Evolutionary conservation across 1,140 invertebrate genomes (phyloP).

Genomic region (Drosophila nebulosa): DNA sequence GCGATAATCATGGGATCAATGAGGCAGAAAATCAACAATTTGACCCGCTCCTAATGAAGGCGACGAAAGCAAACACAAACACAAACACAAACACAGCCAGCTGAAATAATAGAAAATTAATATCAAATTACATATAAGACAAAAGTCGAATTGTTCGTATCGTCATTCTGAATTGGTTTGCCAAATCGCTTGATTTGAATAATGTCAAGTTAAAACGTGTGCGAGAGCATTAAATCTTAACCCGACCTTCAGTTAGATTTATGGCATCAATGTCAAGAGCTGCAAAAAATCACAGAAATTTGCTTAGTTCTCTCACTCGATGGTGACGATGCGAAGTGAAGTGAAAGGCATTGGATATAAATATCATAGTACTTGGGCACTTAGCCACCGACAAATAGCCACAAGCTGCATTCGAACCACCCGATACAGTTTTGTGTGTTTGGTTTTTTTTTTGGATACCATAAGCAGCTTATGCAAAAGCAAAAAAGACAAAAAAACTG

Average conservation of each 20-base stretch:
- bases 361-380: constrained; percentile 20
- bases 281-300: constrained; percentile 27
- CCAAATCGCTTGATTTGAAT: not conserved
- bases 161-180: not conserved
- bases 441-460: constrained; percentile 17
- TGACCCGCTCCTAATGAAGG: not conserved
- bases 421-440: constrained; percentile 52
- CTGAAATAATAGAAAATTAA: not conserved
- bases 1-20: not conserved
- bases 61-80: not conserved
- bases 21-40: not conserved
- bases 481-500: not conserved
- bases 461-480: constrained; percentile 64
- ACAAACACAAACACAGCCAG: not conserved
- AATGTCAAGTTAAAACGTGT: not conserved
- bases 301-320: not conserved
- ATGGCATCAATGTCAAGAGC: constrained; percentile 23
- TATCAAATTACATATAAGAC: not conserved
- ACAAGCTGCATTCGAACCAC: constrained; percentile 7
- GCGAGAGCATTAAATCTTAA: constrained; percentile 7
- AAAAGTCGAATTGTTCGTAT: not conserved
- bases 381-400: constrained; percentile 28
- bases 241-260: constrained; percentile 41
- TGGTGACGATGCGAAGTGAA: constrained; percentile 43
- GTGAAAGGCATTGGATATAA: constrained; percentile 49